These are phyloP conservation scores for Keiferia lycopersicella DNA, from an alignment of 2,888 invertebrate genomes.

Conservation along the genomic window DNA sequence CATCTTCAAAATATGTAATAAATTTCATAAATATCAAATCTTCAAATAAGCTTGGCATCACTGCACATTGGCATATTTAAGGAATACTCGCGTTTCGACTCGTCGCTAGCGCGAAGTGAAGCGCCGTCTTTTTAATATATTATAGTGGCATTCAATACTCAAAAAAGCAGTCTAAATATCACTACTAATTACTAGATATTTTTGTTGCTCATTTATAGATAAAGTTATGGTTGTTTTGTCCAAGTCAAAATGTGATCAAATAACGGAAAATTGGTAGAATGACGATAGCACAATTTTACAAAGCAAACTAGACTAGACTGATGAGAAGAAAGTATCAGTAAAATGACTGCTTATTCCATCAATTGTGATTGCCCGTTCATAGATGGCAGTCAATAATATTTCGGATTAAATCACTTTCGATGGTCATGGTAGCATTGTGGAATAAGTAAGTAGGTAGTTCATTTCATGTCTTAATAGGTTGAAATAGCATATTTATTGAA, in stretches of 20 bases:
- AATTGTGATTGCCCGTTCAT: no score
- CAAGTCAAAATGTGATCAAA: not conserved
- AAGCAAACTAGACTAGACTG: no score
- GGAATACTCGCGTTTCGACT: conserved; percentile 40
- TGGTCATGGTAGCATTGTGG: not conserved
- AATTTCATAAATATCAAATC: conserved; percentile 16
- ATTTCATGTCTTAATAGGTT: not conserved
- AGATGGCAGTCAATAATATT: no score
- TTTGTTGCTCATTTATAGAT: conserved; percentile 28
- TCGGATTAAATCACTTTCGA: no score
- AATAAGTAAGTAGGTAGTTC: not conserved
- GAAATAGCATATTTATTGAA: not conserved
- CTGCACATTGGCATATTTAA: conserved; percentile 53
- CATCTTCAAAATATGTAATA: not conserved
- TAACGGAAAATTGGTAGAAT: not conserved
- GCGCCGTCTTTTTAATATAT: conserved; percentile 53
- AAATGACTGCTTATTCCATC: no score
- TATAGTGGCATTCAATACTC: conserved; percentile 39
- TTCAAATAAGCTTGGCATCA: conserved; percentile 53
- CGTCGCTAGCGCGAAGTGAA: conserved; percentile 26
- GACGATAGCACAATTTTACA: not conserved
- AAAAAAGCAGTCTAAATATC: conserved; percentile 61
- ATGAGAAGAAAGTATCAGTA: no score
- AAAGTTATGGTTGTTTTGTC: not conserved
- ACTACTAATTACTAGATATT: conserved; percentile 47